Evolutionary conservation across 2,888 invertebrate genomes (phyloP), one percentile per base, ranked within the genome.

Genomic region (Troglohyphantes excavatus): DNA sequence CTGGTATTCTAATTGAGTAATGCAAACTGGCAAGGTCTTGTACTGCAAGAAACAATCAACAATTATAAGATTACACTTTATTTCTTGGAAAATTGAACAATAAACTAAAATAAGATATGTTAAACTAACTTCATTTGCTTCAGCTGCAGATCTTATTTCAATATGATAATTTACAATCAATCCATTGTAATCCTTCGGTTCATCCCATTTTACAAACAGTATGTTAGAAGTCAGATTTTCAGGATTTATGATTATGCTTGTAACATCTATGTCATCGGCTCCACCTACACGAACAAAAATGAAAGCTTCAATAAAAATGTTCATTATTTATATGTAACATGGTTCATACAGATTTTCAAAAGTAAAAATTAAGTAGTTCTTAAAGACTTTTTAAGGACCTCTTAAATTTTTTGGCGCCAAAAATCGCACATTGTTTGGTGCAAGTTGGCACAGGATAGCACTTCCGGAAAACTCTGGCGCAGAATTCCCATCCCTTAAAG

Each of bases 171-270:
- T 96, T 63, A 97, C 95, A 68, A 98, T 96, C 89, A 96, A 95
- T 1, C 99, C 98, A 93, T 99, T 99, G 0, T 99, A 98, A 91
- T 96, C 94, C 26, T 93, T 92, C 0, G 99, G 98, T 92, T 96
- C 96, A 2, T 95, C 94, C 99, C 99, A 99, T 29, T 94, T 95
- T 2, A 97, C 94, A 70, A 95, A 95, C 17, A 97, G 95, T n/a
- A 68, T 84, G 13, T 85, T 84, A 26, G 93, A 92, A 90, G 94
- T 95, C 83, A 93, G 92, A 92, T 94, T 94, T 92, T 93, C 78
- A 91, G 88, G 72, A 27, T 82, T 86, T 29, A 94, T 93, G 26
- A 93, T 92, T 0, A 94, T 95, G 0, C 93, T 93, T 23, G 95
- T 93, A 89, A 94, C 93, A 17, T 93, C 93, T 65, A 96, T 95